Base-by-base conservation (phyloP, 2,888 invertebrate species). In the Harpalus rufipes region DNA sequence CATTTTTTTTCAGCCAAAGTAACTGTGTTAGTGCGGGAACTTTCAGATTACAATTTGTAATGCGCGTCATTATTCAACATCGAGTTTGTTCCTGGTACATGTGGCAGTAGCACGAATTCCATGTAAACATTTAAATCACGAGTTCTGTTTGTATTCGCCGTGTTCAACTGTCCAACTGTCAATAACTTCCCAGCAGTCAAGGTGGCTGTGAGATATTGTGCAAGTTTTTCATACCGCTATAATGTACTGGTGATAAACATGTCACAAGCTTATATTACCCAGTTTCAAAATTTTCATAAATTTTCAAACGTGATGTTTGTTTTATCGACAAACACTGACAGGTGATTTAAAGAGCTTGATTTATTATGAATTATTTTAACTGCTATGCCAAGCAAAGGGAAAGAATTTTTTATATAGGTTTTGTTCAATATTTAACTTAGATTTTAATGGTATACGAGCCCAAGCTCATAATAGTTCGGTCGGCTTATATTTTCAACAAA, bases 61-160 rank as follows among this genome's bases (percentile, higher is more conserved):
- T 12, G 12, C 10, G 8, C 12, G 44, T 51, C 44, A 51, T 51
- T 51, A 51, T 51, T 51, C 44, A 51, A 51, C 44, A 51, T 12
- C 44, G 12, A 51, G 44, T 8, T 7, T 44, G 44, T 10, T 51
- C 2, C 44, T 51, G 44, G 32, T 32, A 32, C 32, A 32, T 32
- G 32, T 6, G 32, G 32, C 32, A 32, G 32, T 32, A 32, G 32
- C 32, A 32, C 44, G 44, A 51, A 12, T 51, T 51, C 12, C 72
- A 56, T 72, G 82, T 82, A 82, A 82, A 82, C 82, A 82, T 68
- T 82, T 82, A 82, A 82, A 82, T 82, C 82, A 82, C 39, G 51
- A 68, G 16, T 82, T 56, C 58, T 82, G 72, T 82, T 82, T 82
- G 82, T 72, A 58, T 39, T 72, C 72, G 82, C 72, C 41, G 44